Conservation (phyloP, 2,797 vertebrate genomes). For the Chrosomus eos region DNA sequence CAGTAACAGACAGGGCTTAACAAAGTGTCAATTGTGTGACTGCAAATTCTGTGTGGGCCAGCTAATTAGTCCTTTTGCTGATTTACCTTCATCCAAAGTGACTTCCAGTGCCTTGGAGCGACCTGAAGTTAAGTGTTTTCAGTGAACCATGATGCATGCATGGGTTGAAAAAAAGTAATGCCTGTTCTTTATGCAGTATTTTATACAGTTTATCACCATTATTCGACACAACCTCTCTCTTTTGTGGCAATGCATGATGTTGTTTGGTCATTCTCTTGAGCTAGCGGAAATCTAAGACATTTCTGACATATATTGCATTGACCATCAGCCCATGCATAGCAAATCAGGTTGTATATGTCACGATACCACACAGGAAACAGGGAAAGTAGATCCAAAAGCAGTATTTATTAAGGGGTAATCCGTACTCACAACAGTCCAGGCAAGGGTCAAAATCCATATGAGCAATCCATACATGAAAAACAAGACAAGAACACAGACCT, state of each 20-base stretch:
- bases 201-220: neutral
- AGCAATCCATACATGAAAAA: too few relatives aligned
- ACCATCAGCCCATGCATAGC: conserved; percentile 16
- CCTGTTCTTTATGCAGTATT: neutral
- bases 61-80: neutral
- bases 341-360: conserved; percentile 32
- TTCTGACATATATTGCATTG: conserved; percentile 39
- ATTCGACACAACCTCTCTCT: neutral
- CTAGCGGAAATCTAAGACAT: neutral
- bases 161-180: neutral
- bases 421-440: too few relatives aligned
- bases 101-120: neutral
- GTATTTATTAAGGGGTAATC: too few relatives aligned
- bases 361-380: too few relatives aligned
- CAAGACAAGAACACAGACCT: too few relatives aligned
- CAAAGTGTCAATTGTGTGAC: conserved; percentile 4
- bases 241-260: neutral
- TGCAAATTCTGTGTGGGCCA: neutral
- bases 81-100: conserved; percentile 2
- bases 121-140: neutral
- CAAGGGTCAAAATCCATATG: too few relatives aligned
- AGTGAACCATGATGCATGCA: neutral
- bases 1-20: neutral
- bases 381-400: too few relatives aligned
- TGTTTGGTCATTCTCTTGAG: neutral